Percentiles rank a stretch among this genome's conserved stretches.
These are phyloP conservation scores for Xestia c-nigrum DNA, from an alignment of 2,888 invertebrate species.

Conservation along the genomic window DNA sequence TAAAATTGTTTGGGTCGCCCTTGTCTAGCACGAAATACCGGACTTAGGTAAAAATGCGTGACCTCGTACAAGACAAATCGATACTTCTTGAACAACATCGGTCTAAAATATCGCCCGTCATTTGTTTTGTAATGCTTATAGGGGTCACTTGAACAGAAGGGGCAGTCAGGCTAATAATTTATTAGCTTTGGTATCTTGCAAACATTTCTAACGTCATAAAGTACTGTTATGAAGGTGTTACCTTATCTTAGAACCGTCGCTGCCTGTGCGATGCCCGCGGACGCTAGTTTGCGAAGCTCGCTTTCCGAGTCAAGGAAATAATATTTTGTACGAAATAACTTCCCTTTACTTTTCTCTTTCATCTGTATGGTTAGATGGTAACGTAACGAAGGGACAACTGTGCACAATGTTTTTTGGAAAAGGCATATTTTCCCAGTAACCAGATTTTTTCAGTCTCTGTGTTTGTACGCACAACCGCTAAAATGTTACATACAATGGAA, in stretches of 20 bases:
- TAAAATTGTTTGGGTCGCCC: conserved; percentile 38
- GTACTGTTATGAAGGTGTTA: conserved; percentile 37
- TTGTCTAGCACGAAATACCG: conserved; percentile 44
- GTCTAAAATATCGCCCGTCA: conserved; percentile 32
- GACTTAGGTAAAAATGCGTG: conserved; percentile 49
- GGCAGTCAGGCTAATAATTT: conserved; percentile 36
- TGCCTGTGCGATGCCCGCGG: conserved; percentile 21
- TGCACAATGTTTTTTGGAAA: conserved; percentile 36
- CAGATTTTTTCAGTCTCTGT: conserved; percentile 38
- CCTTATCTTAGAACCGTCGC: conserved; percentile 46
- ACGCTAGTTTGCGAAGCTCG: conserved; percentile 50
- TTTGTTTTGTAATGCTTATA: conserved; percentile 42
- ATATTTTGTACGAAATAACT: conserved; percentile 57
- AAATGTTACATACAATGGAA: conserved; percentile 41
- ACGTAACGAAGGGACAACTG: conserved; percentile 42
- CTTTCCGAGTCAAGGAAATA: conserved; percentile 45
- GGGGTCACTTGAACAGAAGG: conserved; percentile 15
- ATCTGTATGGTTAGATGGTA: conserved; percentile 38
- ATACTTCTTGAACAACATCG: conserved; percentile 39
- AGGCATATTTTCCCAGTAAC: conserved; percentile 40
- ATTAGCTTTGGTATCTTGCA: conserved; percentile 42
- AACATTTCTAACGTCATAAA: conserved; percentile 47
- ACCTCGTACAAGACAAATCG: conserved; percentile 52
- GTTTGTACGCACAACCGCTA: conserved; percentile 32
- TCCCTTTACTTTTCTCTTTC: conserved; percentile 48